phyloP scores from a whole-genome alignment of 2,888 invertebrate species.

The Plebejus argus region DNA sequence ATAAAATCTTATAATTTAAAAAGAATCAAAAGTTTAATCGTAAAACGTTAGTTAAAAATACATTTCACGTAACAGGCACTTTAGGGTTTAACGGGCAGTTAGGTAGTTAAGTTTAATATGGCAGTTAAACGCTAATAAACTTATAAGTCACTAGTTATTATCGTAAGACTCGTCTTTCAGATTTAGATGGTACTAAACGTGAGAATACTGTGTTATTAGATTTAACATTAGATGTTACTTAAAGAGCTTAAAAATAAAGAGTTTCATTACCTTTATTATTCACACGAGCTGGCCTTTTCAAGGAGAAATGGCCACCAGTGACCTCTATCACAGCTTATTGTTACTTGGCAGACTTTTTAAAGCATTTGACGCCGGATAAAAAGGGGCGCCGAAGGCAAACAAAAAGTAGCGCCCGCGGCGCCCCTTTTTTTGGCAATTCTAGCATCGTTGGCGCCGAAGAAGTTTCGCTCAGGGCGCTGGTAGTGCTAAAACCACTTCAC shows the following conservation, averaged over 20 bases:
- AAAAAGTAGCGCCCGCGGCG: no score
- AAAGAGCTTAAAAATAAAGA: not conserved
- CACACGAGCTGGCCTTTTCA: no score
- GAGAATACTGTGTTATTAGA: not conserved
- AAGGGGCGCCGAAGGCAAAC: no score
- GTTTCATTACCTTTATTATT: no score
- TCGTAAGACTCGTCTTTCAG: not conserved
- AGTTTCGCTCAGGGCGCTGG: no score
- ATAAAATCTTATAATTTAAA: not conserved
- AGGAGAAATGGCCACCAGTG: no score
- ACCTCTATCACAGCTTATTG: no score
- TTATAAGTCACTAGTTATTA: constrained; percentile 5
- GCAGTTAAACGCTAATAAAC: constrained; percentile 12
- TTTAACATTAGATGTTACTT: not conserved
- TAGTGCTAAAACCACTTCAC: no score
- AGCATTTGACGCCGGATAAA: no score
- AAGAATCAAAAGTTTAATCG: not conserved
- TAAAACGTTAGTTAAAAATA: not conserved
- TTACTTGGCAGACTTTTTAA: no score
- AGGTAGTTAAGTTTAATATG: constrained; percentile 11
- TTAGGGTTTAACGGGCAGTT: constrained; percentile 8
- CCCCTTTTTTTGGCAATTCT: no score
- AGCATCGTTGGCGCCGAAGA: no score
- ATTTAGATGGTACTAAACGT: not conserved
- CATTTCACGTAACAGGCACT: not conserved